Evolutionary conservation across 2,113 vertebrate species (phyloP).

Genomic region (Seriola aureovittata): DNA sequence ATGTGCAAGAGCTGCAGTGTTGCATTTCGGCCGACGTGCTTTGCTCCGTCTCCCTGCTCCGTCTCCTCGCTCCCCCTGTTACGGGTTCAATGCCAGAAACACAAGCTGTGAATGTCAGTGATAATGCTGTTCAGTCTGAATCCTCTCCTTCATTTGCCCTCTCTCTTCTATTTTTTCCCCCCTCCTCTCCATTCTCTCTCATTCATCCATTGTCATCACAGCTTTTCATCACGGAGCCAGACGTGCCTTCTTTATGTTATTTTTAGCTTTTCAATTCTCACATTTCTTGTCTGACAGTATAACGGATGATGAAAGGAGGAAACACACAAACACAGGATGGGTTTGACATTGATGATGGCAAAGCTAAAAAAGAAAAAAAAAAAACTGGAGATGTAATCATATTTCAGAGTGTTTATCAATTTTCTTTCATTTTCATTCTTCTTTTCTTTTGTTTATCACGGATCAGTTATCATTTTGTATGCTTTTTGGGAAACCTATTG

Average conservation of each 20-base stretch:
- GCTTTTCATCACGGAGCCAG: conserved; percentile 74
- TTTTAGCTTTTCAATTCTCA: conserved; percentile 74
- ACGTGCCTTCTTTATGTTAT: conserved; percentile 81
- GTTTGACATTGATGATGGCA: conserved; percentile 31
- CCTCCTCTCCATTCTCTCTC: conserved; percentile 1
- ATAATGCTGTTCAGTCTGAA: conserved; percentile 35
- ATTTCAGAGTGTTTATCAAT: conserved; percentile 42
- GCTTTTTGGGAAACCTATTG: conserved; percentile 74
- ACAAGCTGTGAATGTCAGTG: conserved; percentile 58
- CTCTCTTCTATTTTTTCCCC: neutral
- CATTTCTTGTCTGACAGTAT: conserved; percentile 59
- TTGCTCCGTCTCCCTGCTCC: conserved; percentile 23
- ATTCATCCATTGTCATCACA: conserved; percentile 51
- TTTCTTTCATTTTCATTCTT: conserved; percentile 32
- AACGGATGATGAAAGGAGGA: conserved; percentile 49
- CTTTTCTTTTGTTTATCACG: conserved; percentile 42
- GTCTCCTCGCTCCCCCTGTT: conserved; percentile 1
- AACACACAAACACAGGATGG: conserved; percentile 41
- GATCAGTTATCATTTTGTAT: conserved; percentile 70
- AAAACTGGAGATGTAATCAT: conserved; percentile 63
- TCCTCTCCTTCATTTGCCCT: conserved; percentile 25
- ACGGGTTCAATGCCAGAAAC: conserved; percentile 51
- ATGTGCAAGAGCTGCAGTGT: neutral
- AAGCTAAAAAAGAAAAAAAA: conserved; percentile 29
- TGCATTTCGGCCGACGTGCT: conserved; percentile 25